Base-by-base conservation (phyloP, 30 jellyfish, hydroid and myxozoan genomes). In the Sanderia malayensis region DNA sequence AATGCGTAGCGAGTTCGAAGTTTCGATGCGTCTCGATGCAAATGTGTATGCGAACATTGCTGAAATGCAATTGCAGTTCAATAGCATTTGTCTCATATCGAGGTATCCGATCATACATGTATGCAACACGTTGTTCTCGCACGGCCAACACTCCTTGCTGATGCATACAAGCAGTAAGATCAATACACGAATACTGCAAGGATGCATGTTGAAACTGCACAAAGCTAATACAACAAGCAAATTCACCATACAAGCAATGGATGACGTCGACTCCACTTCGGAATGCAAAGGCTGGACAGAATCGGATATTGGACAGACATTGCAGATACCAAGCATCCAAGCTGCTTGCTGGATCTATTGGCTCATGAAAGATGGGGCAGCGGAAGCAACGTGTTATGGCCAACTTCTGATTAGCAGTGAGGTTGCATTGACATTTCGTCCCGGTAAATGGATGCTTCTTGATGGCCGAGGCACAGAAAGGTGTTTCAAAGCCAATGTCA, bases 281-380 rank as follows among this genome's bases (percentile, higher is more conserved):
- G 6, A 11, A 2, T 64, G 82, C 44, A 29, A 25, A n/a, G 25
- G 57, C 23, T 78, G 81, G 82, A 27, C 74, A 13, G 76, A 60
- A 9, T 23, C 20, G 1, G 49, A 19, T 18, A 68, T 80, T 34
- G 92, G 92, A 30, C 79, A 44, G 37, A 30, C 92, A 9, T 31
- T 80, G 31, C 55, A 20, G 11, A 44, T 80, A 2, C 52, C 58
- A 31, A 49, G 28, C 7, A 1, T 45, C 15, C 49, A 47, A 10
- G 75, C 66, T 17, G 32, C 44, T 8, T 80, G 92, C 73, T 80
- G 92, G 92, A 61, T 80, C 0, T 57, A 70, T 33, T 80, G 92
- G 92, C 79, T 80, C 11, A 44, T 19, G 9, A 31, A 58, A 37
- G 67, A 44, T 15, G 44, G 55, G 25, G 46, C 72, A 3, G 84